Percentiles rank a stretch among this genome's conserved stretches.
Evolutionary conservation across 35 echinoderm and acorn worm species (phyloP).

Genomic region (Ophioderma brevispina): DNA sequence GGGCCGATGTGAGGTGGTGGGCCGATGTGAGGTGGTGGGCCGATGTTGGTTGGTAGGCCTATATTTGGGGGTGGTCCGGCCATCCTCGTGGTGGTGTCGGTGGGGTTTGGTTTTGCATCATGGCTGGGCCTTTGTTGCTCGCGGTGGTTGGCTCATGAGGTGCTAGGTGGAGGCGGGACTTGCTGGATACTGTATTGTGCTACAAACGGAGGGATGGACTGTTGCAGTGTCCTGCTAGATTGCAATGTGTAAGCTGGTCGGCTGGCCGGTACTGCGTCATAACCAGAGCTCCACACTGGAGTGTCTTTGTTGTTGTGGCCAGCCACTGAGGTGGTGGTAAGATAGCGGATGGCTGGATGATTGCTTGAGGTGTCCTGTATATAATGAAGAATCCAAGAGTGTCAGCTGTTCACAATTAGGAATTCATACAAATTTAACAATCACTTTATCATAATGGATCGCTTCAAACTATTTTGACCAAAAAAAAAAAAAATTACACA

Average conservation of each 20-base stretch:
- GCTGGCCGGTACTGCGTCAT: background rate
- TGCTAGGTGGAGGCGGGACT: background rate
- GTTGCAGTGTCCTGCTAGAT: background rate
- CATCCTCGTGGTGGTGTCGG: background rate
- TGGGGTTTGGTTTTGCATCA: background rate
- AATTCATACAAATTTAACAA: too few species aligned
- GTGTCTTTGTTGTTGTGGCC: background rate
- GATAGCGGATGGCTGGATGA: too few species aligned
- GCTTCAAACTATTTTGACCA: too few species aligned
- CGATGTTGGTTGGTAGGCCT: background rate
- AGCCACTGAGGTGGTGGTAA: too few species aligned
- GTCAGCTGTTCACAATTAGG: too few species aligned
- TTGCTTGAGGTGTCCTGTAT: too few species aligned
- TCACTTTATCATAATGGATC: too few species aligned
- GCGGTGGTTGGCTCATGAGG: background rate
- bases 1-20: background rate
- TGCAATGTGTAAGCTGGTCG: constrained; percentile 7
- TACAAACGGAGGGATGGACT: background rate
- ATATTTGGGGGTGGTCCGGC: background rate
- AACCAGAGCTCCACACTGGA: background rate
- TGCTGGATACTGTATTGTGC: background rate
- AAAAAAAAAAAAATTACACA: too few species aligned
- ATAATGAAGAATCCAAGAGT: too few species aligned
- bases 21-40: background rate
- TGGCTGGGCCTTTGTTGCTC: background rate